phyloP scores from a whole-genome alignment of 2,888 invertebrate genomes.

The Rhorus exstirpatorius region DNA sequence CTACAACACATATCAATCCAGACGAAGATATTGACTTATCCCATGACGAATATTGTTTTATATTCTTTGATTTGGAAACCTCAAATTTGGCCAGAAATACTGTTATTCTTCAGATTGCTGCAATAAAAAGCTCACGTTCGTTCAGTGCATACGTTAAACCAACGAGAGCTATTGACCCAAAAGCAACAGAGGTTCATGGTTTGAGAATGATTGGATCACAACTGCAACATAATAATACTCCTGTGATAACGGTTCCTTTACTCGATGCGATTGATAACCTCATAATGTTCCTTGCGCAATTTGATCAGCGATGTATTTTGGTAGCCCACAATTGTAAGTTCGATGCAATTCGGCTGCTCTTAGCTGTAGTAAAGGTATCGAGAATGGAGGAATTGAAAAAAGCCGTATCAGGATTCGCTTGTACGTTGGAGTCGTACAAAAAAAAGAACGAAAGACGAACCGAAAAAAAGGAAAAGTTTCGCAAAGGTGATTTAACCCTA shows the following conservation, averaged over 20 bases:
- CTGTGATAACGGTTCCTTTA: conserved; percentile 5
- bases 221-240: conserved; percentile 5
- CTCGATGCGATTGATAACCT: conserved; percentile 8
- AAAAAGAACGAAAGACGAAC: conserved; percentile 7
- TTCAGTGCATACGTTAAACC: conserved; percentile 17
- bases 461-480: conserved; percentile 5
- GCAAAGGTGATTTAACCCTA: conserved; percentile 11
- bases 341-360: conserved; percentile 4
- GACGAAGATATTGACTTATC: background rate
- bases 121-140: background rate
- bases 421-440: conserved; percentile 8
- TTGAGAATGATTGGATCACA: conserved; percentile 5
- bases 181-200: conserved; percentile 9
- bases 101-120: conserved; percentile 3
- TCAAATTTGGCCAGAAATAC: conserved; percentile 1
- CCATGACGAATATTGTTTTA: conserved; percentile 4
- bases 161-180: conserved; percentile 4
- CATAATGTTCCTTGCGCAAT: conserved; percentile 1
- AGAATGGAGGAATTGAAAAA: conserved; percentile 4
- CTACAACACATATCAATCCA: background rate
- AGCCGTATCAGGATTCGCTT: conserved; percentile 8
- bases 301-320: conserved; percentile 1
- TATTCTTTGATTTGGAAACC: conserved; percentile 15
- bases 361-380: conserved; percentile 5
- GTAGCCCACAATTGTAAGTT: conserved; percentile 1